Evolutionary conservation across 2,797 vertebrate species (phyloP).

Genomic region (Knipowitschia caucasica): DNA sequence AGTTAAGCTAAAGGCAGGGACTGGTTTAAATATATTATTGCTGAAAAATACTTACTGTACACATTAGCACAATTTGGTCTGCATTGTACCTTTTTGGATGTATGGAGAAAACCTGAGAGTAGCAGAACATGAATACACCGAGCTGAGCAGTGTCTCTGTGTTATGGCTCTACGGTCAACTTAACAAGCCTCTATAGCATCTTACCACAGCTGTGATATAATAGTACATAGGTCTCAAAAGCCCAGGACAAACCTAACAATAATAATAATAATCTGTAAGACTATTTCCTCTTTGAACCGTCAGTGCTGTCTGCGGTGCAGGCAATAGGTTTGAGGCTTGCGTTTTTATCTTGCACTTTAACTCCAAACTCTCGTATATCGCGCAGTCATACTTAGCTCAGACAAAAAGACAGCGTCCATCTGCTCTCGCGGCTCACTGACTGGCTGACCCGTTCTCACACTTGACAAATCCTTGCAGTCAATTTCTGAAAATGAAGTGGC

Average conservation of each 20-base stretch:
- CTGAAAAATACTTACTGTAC: too few species aligned
- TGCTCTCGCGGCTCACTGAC: slow-evolving; percentile 25
- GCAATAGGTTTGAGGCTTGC: too few species aligned
- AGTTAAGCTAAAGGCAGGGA: too few species aligned
- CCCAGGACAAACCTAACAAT: too few species aligned
- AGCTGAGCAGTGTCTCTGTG: slow-evolving; percentile 9
- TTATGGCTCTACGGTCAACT: too few species aligned
- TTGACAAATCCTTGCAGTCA: slow-evolving; percentile 51
- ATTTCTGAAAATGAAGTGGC: slow-evolving; percentile 65
- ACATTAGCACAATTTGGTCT: too few species aligned
- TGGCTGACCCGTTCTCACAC: slow-evolving; percentile 36
- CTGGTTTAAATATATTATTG: too few species aligned
- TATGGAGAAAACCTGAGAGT: neutral
- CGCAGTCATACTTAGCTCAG: slow-evolving; percentile 16
- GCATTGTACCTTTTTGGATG: neutral
- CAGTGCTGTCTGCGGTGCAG: slow-evolving; percentile 38
- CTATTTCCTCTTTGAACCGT: slow-evolving; percentile 58
- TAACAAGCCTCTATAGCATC: too few species aligned
- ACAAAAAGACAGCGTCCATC: slow-evolving; percentile 27
- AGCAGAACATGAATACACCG: neutral
- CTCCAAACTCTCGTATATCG: slow-evolving; percentile 26
- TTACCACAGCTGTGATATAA: too few species aligned
- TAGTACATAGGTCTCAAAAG: too few species aligned
- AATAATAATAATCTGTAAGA: too few species aligned
- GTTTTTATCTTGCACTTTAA: slow-evolving; percentile 31